phyloP scores from a whole-genome alignment of 2,113 vertebrate genomes.

The Otolemur garnettii region DNA sequence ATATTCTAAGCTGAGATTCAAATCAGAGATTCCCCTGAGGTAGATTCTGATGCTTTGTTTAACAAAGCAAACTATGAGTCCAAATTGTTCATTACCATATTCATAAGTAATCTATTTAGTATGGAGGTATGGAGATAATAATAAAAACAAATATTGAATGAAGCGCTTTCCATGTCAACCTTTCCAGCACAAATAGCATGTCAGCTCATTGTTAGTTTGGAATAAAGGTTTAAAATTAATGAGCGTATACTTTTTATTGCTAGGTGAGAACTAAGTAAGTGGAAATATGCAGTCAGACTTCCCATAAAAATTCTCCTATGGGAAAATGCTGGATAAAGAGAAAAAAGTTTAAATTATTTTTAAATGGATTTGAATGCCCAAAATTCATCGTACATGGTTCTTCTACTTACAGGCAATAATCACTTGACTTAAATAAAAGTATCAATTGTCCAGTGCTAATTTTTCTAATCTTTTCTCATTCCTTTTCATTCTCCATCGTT shows the following conservation, averaged over 20 bases:
- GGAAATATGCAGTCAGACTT: conserved; percentile 13
- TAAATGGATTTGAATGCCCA: not conserved
- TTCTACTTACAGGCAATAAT: conserved; percentile 7
- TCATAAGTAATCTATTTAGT: conserved; percentile 80
- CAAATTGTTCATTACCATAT: conserved; percentile 81
- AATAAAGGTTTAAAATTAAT: conserved; percentile 69
- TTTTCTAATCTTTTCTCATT: conserved; percentile 9
- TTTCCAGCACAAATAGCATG: conserved; percentile 30
- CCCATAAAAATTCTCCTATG: not conserved
- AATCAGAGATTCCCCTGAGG: conserved; percentile 63
- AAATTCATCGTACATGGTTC: conserved; percentile 16
- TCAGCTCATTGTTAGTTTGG: conserved; percentile 60
- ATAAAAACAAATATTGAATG: conserved; percentile 81
- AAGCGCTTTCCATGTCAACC: conserved; percentile 58
- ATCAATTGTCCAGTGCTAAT: not conserved
- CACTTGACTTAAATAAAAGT: not conserved
- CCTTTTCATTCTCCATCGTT: not conserved
- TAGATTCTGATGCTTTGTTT: conserved; percentile 70
- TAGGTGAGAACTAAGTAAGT: not conserved
- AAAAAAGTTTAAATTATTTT: conserved; percentile 19
- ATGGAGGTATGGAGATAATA: conserved; percentile 69
- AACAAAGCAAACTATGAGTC: conserved; percentile 73
- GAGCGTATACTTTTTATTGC: not conserved
- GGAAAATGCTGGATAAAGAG: conserved; percentile 3
- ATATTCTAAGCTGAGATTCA: conserved; percentile 57